Percentiles rank a stretch among this genome's conserved stretches.
phyloP scores from a whole-genome alignment of 2,888 invertebrate species.

The Gymnoscelis rufifasciata region DNA sequence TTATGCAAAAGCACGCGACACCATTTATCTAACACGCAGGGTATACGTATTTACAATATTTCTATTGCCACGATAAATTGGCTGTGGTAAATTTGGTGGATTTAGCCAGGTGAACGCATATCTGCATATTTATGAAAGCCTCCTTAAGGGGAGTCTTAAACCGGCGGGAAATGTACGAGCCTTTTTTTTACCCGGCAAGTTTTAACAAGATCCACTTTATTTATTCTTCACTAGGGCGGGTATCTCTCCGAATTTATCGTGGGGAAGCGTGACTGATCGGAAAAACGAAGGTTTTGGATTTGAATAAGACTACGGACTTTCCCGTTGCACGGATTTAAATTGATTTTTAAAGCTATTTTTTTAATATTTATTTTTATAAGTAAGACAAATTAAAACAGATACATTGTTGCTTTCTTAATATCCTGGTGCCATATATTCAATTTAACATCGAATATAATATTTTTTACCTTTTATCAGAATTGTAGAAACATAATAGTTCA shows the following conservation, averaged over 20 bases:
- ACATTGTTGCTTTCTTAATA: no score
- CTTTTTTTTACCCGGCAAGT: constrained; percentile 66
- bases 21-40: constrained; percentile 57
- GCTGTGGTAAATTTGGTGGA: constrained; percentile 67
- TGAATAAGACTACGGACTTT: constrained; percentile 16
- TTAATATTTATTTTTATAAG: no score
- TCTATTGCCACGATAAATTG: constrained; percentile 73
- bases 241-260: constrained; percentile 64
- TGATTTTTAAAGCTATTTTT: no score
- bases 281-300: constrained; percentile 35
- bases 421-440: no score
- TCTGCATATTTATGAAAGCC: constrained; percentile 77
- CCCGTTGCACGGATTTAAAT: not conserved
- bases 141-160: constrained; percentile 72
- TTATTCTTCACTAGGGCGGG: constrained; percentile 69
- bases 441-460: no score
- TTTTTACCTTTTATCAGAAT: no score
- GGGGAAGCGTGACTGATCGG: constrained; percentile 71
- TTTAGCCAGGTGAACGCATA: constrained; percentile 76
- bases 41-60: constrained; percentile 72
- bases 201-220: constrained; percentile 77
- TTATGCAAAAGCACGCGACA: constrained; percentile 70
- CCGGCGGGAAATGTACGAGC: constrained; percentile 65
- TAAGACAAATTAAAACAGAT: no score
- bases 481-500: no score